phyloP scores from a whole-genome alignment of 37 sponge, comb jelly and placozoan genomes.

The Aplysina aerophoba region DNA sequence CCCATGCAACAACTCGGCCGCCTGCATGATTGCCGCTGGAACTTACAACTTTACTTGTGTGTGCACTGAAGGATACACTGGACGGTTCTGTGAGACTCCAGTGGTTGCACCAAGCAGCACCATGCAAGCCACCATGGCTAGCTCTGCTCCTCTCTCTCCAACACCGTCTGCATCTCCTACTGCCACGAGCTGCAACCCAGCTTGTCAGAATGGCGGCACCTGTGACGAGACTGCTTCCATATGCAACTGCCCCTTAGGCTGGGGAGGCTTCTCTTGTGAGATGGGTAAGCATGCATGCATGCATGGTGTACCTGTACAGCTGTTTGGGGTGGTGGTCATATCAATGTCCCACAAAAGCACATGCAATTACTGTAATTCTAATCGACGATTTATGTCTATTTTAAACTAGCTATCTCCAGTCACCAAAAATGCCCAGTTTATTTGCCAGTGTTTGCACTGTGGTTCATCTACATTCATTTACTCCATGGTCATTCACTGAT shows the following conservation, averaged over 20 bases:
- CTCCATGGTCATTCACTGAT: no score
- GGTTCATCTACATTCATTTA: no score
- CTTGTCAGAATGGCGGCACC: conserved; percentile 34
- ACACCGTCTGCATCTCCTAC: not conserved
- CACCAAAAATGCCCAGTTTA: no score
- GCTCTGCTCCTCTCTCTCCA: not conserved
- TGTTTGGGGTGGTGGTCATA: no score
- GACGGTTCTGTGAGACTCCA: not conserved
- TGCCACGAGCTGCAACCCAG: not conserved
- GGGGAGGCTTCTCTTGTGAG: conserved; percentile 38
- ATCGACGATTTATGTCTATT: no score
- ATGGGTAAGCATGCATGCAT: conserved; percentile 29
- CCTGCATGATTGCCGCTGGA: not conserved
- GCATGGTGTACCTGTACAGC: no score
- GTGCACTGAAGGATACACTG: not conserved
- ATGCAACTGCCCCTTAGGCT: conserved; percentile 48
- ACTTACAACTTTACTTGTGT: not conserved
- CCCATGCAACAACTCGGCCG: not conserved
- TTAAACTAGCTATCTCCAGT: no score
- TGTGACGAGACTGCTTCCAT: conserved; percentile 33
- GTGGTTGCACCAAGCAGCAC: not conserved
- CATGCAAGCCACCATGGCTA: not conserved
- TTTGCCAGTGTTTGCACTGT: no score
- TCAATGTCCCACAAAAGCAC: no score
- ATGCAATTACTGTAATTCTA: no score